Evolutionary conservation across 2,797 vertebrate species (phyloP), one percentile per base, ranked within the genome.

Genomic region (Choloepus didactylus): DNA sequence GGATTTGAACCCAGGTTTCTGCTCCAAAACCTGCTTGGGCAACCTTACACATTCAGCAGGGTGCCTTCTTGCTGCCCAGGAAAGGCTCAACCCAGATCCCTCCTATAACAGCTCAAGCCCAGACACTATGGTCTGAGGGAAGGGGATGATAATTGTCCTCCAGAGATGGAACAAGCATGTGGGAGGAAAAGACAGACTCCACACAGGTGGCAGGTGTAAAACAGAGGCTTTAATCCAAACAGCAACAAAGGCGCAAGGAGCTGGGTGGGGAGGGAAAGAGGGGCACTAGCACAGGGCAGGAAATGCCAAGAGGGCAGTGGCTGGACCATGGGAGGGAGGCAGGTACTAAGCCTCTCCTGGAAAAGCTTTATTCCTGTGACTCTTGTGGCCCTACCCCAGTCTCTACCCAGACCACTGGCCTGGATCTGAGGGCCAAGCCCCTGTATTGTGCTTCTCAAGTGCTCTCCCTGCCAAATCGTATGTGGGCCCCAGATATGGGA

Each of bases 211-310:
- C 38, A 88, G 49, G 96, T 98, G 97, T 96, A 97, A 98, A 98
- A 98, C 97, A 97, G 93, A 97, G 86, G 95, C 98, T 98, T 98
- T 98, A 98, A 98, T 98, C 95, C 38, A 60, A 98, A 97, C 96
- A 97, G 97, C 83, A 88, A 64, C 0, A 76, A 67, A 0, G 81
- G 90, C n/a, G 83, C 90, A 76, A 59, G 77, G 67, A 46, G 38
- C 87, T 60, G 12, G 41, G 56, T 21, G 19, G 60, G 46, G 29
- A 4, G 8, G 29, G 56, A 54, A n/a, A 35, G 76, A 79, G 76
- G 41, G 31, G 18, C 25, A 1, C n/a, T 69, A 29, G 44, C 64
- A 85, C 82, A 69, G 1, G 88, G 59, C 49, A 6, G 18, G 66
- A 23, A 44, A 84, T 11, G 67, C 83, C 60, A 38, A 66, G 75